Conservation (phyloP, 2,113 vertebrate genomes). For the Lanius ludovicianus region DNA sequence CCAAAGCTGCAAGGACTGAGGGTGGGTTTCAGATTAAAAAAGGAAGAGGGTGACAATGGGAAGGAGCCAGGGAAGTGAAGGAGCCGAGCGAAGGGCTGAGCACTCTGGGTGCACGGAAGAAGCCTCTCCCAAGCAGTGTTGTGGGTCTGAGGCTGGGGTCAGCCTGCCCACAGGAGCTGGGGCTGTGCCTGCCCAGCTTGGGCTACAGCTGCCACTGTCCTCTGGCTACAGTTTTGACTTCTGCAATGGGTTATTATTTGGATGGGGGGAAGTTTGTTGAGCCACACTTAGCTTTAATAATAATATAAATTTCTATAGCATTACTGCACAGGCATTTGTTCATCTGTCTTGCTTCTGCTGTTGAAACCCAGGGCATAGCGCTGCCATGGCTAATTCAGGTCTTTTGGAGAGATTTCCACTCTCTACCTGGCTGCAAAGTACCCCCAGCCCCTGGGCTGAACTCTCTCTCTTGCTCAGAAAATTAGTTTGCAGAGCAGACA, state of each 20-base stretch:
- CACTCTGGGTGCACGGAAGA: not conserved
- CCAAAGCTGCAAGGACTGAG: slow-evolving; percentile 40
- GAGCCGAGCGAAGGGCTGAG: not conserved
- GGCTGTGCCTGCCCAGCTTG: not conserved
- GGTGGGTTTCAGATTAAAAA: not conserved
- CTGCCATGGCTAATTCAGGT: not conserved
- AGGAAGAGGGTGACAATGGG: not conserved
- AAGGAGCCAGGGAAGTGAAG: not conserved
- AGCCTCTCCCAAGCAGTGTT: not conserved
- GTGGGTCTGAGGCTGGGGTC: not conserved
- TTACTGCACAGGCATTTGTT: not conserved
- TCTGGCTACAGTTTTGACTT: not conserved
- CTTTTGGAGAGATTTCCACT: not conserved
- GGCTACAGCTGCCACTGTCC: not conserved
- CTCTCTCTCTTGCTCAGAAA: not conserved
- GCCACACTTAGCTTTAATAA: not conserved
- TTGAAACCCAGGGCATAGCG: fast-evolving
- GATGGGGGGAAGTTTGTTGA: fast-evolving
- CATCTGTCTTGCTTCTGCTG: not conserved
- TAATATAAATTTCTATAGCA: not conserved
- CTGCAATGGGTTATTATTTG: not conserved
- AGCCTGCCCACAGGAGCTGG: not conserved
- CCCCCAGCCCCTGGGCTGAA: not conserved
- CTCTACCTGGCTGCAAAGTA: not conserved
- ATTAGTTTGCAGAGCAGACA: not conserved